Conservation (phyloP, 2,113 vertebrate species). For the Fregetta grallaria region DNA sequence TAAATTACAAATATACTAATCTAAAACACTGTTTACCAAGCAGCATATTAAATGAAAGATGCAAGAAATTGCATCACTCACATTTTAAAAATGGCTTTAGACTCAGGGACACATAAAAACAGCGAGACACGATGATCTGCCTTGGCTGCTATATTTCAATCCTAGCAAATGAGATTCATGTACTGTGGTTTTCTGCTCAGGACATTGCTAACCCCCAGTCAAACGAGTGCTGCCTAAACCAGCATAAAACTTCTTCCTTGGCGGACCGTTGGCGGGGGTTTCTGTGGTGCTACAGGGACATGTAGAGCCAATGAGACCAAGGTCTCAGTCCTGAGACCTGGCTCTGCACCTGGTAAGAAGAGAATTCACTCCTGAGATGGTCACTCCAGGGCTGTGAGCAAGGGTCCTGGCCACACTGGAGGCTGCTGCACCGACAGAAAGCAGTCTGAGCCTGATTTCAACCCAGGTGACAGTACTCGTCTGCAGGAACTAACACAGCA, state of each 20-base stretch:
- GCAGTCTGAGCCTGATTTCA: background rate
- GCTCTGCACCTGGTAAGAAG: background rate
- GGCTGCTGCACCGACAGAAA: background rate
- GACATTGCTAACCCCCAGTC: conserved; percentile 35
- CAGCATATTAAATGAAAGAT: conserved; percentile 79
- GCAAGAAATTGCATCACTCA: conserved; percentile 79
- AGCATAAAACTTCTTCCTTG: background rate
- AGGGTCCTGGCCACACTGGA: fast-evolving
- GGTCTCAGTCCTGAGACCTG: background rate
- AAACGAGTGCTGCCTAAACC: conserved; percentile 11
- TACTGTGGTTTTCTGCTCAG: conserved; percentile 53
- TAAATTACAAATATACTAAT: conserved; percentile 85
- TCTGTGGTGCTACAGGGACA: background rate
- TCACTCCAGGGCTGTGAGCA: background rate
- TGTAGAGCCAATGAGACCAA: background rate
- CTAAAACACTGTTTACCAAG: conserved; percentile 81
- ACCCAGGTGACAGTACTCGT: background rate
- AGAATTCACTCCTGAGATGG: background rate
- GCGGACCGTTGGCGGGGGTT: background rate
- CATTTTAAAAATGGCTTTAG: conserved; percentile 79
- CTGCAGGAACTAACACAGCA: background rate
- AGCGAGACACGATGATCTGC: conserved; percentile 47
- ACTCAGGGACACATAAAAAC: conserved; percentile 72
- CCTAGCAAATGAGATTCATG: conserved; percentile 60
- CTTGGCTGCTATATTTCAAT: conserved; percentile 57